These are phyloP conservation scores for Melinopterus prodromus DNA, from an alignment of 2,888 invertebrate species.

Conservation along the genomic window DNA sequence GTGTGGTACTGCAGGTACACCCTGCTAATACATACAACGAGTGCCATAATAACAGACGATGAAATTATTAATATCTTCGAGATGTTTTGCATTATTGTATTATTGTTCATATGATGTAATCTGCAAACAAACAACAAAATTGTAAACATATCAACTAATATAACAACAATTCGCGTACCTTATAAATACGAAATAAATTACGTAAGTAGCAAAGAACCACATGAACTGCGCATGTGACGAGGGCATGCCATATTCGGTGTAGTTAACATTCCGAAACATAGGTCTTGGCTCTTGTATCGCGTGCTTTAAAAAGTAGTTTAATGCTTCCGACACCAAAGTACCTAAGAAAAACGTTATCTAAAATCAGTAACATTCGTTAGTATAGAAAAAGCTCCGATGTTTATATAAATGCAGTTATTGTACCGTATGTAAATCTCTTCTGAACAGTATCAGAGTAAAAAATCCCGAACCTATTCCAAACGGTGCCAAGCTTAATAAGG, in stretches of 20 bases:
- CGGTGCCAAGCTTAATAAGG: slow-evolving; percentile 82
- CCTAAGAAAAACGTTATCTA: slow-evolving; percentile 89
- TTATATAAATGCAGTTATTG: slow-evolving; percentile 51
- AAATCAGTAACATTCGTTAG: slow-evolving; percentile 51
- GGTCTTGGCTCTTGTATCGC: slow-evolving; percentile 84
- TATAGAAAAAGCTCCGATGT: slow-evolving; percentile 13
- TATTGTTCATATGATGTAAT: slow-evolving; percentile 84
- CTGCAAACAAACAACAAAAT: slow-evolving; percentile 61
- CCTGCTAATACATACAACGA: slow-evolving; percentile 73
- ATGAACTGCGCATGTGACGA: slow-evolving; percentile 91
- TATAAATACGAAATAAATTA: slow-evolving; percentile 84
- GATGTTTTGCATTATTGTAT: slow-evolving; percentile 77
- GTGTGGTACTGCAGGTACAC: slow-evolving; percentile 91
- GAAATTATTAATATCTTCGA: slow-evolving; percentile 75
- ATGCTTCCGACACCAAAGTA: slow-evolving; percentile 76
- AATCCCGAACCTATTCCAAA: slow-evolving; percentile 86
- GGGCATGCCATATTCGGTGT: slow-evolving; percentile 89
- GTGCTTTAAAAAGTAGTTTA: slow-evolving; percentile 84
- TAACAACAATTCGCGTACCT: slow-evolving; percentile 67
- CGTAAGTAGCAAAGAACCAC: slow-evolving; percentile 90
- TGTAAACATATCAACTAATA: slow-evolving; percentile 22
- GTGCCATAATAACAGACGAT: slow-evolving; percentile 66
- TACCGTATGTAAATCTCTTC: slow-evolving; percentile 92
- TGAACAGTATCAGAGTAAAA: slow-evolving; percentile 83
- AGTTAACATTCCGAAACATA: slow-evolving; percentile 70